These are phyloP conservation scores for Oreocharis arfaki DNA, from an alignment of 2,113 vertebrate species.

Conservation along the genomic window DNA sequence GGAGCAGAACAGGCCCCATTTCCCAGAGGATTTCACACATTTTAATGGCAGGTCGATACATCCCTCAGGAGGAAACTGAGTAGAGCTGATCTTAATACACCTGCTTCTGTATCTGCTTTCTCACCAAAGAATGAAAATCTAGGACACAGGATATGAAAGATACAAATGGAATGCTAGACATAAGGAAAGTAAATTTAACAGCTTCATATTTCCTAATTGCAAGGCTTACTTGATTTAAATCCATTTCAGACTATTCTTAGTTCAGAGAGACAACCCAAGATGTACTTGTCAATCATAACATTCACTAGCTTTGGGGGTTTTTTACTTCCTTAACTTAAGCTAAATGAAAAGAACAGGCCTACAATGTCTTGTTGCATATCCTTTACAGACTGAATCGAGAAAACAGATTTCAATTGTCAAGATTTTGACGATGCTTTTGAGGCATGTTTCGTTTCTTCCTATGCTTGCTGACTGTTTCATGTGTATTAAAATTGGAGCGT, in stretches of 20 bases:
- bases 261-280: background rate
- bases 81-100: background rate
- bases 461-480: background rate
- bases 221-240: background rate
- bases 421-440: background rate
- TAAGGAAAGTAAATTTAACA: conserved; percentile 19
- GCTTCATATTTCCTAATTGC: conserved; percentile 15
- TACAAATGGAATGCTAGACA: conserved; percentile 29
- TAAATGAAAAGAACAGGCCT: conserved; percentile 33
- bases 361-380: background rate
- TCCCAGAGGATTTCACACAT: background rate
- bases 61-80: background rate
- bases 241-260: background rate
- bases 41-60: background rate
- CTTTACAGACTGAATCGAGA: background rate
- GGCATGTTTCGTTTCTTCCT: background rate
- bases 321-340: background rate
- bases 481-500: background rate
- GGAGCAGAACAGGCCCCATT: background rate
- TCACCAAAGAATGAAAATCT: background rate
- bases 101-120: conserved; percentile 8
- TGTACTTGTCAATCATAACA: background rate
- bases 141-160: conserved; percentile 14
- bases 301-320: background rate
- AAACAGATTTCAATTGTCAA: background rate